Percentiles rank a stretch among this genome's conserved stretches.
phyloP scores from a whole-genome alignment of 2,797 vertebrate species.

The Diglossa cyanea region DNA sequence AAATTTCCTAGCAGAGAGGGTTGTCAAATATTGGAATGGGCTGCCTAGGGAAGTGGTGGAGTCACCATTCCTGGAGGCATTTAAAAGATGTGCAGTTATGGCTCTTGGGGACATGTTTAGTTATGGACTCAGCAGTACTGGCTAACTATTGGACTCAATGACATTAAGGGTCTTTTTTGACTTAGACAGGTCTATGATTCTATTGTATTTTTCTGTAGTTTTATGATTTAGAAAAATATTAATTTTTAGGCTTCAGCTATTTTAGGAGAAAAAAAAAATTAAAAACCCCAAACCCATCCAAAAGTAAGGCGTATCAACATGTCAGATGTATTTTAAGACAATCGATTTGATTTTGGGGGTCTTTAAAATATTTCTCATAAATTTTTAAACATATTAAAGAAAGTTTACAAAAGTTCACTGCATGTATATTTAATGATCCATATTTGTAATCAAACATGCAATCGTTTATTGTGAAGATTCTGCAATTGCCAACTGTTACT shows the following conservation, averaged over 20 bases:
- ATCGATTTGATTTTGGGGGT: neutral
- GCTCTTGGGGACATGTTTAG: neutral
- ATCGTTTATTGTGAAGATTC: neutral
- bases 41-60: neutral
- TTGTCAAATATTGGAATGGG: neutral
- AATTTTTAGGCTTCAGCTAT: neutral
- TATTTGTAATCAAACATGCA: conserved; percentile 51
- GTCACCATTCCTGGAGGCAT: neutral
- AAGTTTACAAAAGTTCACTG: conserved; percentile 24
- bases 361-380: neutral
- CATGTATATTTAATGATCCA: conserved; percentile 49
- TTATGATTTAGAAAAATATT: neutral
- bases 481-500: neutral
- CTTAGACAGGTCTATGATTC: neutral
- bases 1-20: neutral
- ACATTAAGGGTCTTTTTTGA: neutral
- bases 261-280: neutral
- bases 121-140: too few relatives aligned
- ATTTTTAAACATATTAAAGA: neutral
- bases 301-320: neutral
- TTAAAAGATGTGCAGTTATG: neutral
- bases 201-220: neutral
- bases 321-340: conserved; percentile 18
- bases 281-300: neutral
- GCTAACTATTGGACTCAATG: neutral